A percentile compares a stretch with the other conserved stretches of the same genome.
phyloP scores from a whole-genome alignment of 2,113 vertebrate species.

The Garra rufa region DNA sequence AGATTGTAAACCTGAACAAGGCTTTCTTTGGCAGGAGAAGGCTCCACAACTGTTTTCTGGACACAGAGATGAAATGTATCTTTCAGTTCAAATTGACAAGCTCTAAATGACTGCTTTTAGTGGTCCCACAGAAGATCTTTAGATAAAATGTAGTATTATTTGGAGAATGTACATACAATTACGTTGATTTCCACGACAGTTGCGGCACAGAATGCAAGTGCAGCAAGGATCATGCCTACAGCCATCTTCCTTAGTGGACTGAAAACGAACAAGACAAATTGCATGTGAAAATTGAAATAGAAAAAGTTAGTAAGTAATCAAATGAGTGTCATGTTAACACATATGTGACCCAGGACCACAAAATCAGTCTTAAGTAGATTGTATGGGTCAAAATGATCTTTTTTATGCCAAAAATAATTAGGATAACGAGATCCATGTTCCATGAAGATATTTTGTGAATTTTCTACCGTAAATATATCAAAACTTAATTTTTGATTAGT shows the following conservation, averaged over 20 bases:
- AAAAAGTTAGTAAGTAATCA: background rate
- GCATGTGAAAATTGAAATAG: background rate
- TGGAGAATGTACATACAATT: conserved; percentile 76
- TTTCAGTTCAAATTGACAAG: conserved; percentile 17
- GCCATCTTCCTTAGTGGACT: conserved; percentile 94
- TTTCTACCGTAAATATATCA: too few species aligned
- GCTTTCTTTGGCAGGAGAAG: conserved; percentile 73
- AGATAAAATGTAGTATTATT: background rate
- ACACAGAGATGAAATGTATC: conserved; percentile 33
- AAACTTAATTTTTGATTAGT: too few species aligned
- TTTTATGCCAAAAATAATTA: too few species aligned
- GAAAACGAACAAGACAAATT: conserved; percentile 56
- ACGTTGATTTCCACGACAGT: conserved; percentile 88
- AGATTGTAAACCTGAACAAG: conserved; percentile 88
- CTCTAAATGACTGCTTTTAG: background rate
- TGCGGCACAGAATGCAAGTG: conserved; percentile 87
- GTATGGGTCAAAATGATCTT: too few species aligned
- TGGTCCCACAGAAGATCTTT: background rate
- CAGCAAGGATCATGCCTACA: conserved; percentile 90
- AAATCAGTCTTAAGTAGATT: too few species aligned
- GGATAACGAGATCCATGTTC: too few species aligned
- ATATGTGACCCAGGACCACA: too few species aligned
- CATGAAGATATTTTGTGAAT: too few species aligned
- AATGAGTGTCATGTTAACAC: background rate
- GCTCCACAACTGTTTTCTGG: conserved; percentile 83